Evolutionary conservation across 1,140 invertebrate species (phyloP).

Genomic region (Dendroctonus valens): DNA sequence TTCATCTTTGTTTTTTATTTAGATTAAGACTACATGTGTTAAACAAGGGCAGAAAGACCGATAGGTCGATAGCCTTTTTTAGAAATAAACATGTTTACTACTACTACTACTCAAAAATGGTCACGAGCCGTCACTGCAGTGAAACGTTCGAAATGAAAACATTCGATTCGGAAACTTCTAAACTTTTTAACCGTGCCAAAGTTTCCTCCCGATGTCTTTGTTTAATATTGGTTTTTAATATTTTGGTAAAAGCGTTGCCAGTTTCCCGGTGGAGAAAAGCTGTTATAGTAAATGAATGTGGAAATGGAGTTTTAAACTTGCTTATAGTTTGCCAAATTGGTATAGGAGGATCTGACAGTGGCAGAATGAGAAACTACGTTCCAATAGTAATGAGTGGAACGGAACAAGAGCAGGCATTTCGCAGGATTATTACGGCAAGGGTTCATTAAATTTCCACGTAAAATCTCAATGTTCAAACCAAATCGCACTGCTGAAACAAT

Average conservation of each 20-base stretch:
- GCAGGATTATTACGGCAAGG: too few species aligned
- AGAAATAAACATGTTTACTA: too few species aligned
- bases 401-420: too few species aligned
- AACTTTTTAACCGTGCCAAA: conserved; percentile 4
- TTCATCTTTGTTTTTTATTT: too few species aligned
- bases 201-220: conserved; percentile 9
- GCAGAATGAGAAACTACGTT: neutral
- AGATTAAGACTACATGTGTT: too few species aligned
- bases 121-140: neutral
- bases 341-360: neutral
- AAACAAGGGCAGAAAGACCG: too few species aligned
- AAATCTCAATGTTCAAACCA: too few species aligned
- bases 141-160: neutral
- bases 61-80: too few species aligned
- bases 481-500: too few species aligned
- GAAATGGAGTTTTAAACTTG: conserved; percentile 13
- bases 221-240: conserved; percentile 16
- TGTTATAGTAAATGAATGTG: conserved; percentile 14
- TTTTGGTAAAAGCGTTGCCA: conserved; percentile 4
- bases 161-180: conserved; percentile 7
- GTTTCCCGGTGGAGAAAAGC: conserved; percentile 2
- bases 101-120: neutral
- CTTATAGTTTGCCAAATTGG: too few species aligned
- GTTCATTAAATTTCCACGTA: too few species aligned
- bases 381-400: too few species aligned